phyloP scores from a whole-genome alignment of 2,113 vertebrate genomes.

The Rallus limicola region DNA sequence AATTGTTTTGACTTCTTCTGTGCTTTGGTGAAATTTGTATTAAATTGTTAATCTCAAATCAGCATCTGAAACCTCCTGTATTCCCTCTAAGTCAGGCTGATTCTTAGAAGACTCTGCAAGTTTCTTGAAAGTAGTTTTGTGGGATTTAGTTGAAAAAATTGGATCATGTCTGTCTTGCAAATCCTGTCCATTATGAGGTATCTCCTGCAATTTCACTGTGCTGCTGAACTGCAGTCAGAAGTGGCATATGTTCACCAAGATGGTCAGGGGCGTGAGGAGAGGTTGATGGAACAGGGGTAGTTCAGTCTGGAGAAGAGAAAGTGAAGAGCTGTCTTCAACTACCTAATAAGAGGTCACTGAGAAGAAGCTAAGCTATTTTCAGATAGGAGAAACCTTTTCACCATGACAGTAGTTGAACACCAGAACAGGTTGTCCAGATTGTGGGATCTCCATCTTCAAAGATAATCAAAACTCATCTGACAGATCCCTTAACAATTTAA shows the following conservation, averaged over 20 bases:
- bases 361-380: background rate
- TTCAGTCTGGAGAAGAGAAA: background rate
- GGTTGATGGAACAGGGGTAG: background rate
- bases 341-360: background rate
- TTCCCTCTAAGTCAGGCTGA: background rate
- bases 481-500: background rate
- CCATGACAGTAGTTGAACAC: rapidly evolving
- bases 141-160: background rate
- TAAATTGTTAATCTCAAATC: background rate
- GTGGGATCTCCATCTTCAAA: background rate
- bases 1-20: background rate
- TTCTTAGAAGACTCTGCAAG: background rate
- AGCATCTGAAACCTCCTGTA: background rate
- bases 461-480: background rate
- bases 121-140: background rate
- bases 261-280: background rate
- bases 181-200: background rate
- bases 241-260: background rate
- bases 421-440: background rate
- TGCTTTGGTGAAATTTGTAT: background rate
- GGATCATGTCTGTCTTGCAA: background rate
- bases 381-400: background rate
- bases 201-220: background rate
- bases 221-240: background rate
- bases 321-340: background rate